Evolutionary conservation across 2,888 invertebrate genomes (phyloP), one percentile per base, ranked within the genome.

Genomic region (Clostera curtula): DNA sequence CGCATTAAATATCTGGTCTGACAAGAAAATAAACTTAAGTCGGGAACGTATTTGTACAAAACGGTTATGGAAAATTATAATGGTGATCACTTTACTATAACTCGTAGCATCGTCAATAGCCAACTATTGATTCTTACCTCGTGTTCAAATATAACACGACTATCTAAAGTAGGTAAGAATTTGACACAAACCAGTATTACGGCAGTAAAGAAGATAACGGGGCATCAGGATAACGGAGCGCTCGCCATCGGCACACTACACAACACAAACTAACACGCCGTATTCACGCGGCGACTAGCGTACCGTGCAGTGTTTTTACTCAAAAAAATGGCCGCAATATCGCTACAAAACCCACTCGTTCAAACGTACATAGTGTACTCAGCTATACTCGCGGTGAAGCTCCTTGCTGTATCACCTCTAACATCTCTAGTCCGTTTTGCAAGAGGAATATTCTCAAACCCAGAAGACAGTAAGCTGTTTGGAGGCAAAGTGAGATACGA

Each of bases 331-430:
- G 58, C 47, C 25, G 36, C 40, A 9, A 31, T 73, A 34, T 35
- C 59, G n/a, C 25, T 69, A 16, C 33, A 57, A 12, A 52, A 53
- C 32, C 58, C 68, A 11, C 49, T 59, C 7, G 65, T 77, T 28
- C 70, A 71, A 37, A 61, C 73, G n/a, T 79, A 61, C 38, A 68
- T 79, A 12, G 49, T 70, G 24, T 68, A 77, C 45, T 61, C 73
- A 2, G 66, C 73, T 2, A 62, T 79, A 36, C 46, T 79, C 17
- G 69, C 72, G 7, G 30, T 79, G 9, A 80, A 80, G 31, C 12
- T 79, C 27, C 30, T 80, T 12, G 36, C 43, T 2, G 19, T 79
- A 26, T 34, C 62, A 3, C 17, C 36, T 5, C 21, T 77, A 31
- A 80, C 79, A 1, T 57, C 49, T 1, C 6, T 49, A 1, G 52